phyloP scores from a whole-genome alignment of 1,140 invertebrate species.

The Drosophila lini region DNA sequence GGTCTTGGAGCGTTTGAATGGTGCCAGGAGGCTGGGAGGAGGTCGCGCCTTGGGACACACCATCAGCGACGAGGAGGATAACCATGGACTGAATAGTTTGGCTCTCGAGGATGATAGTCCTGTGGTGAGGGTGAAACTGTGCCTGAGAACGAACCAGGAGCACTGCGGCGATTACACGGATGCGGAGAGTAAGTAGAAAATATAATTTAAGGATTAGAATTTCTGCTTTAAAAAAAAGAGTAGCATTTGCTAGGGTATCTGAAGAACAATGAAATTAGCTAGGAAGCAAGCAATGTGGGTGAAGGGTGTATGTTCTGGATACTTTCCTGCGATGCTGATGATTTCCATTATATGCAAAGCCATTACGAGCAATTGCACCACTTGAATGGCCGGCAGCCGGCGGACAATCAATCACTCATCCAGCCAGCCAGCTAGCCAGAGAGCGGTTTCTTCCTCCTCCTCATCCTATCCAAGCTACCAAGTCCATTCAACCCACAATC shows the following conservation, averaged over 20 bases:
- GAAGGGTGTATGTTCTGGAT: constrained; percentile 13
- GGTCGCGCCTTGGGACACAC: constrained; percentile 85
- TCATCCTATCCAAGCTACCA: constrained; percentile 31
- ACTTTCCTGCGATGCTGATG: constrained; percentile 27
- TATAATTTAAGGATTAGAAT: background rate
- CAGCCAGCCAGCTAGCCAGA: constrained; percentile 15
- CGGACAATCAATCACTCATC: constrained; percentile 70
- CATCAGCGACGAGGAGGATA: constrained; percentile 74
- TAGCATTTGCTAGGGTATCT: background rate
- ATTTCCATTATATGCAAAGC: constrained; percentile 81
- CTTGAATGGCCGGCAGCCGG: constrained; percentile 55
- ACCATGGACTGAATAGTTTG: constrained; percentile 85
- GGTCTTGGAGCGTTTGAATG: constrained; percentile 86
- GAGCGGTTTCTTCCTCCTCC: constrained; percentile 5
- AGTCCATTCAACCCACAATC: constrained; percentile 28
- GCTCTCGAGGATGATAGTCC: constrained; percentile 86
- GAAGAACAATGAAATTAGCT: background rate
- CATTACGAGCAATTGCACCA: constrained; percentile 77
- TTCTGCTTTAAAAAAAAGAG: background rate
- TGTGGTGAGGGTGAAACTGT: constrained; percentile 90
- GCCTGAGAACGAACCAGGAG: constrained; percentile 90
- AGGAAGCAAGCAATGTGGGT: background rate
- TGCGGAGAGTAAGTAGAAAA: constrained; percentile 90
- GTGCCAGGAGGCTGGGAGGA: constrained; percentile 77
- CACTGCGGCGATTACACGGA: constrained; percentile 93